Evolutionary conservation across 2,888 invertebrate species (phyloP).

Genomic region (Allygus modestus): DNA sequence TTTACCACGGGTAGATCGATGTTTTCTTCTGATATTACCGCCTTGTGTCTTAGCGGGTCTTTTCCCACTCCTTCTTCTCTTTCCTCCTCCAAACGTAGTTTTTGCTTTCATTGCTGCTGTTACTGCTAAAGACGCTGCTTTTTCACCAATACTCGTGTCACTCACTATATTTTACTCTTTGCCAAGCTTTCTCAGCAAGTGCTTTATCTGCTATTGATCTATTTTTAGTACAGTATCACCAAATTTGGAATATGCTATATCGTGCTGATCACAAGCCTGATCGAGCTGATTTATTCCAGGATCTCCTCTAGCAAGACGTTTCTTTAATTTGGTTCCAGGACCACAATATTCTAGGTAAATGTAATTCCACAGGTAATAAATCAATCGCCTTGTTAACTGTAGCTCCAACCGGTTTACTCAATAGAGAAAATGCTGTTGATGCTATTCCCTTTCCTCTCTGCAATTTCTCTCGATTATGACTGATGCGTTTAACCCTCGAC

Average conservation of each 20-base stretch:
- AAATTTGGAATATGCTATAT: conserved; percentile 63
- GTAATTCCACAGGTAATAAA: conserved; percentile 60
- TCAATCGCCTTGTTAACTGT: conserved; percentile 54
- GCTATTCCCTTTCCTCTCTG: conserved; percentile 8
- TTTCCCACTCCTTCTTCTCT: not conserved
- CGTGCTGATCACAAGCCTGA: conserved; percentile 66
- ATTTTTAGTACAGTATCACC: not conserved
- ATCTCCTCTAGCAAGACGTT: conserved; percentile 57
- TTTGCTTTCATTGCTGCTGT: conserved; percentile 72
- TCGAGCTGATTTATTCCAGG: conserved; percentile 65
- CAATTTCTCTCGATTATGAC: not conserved
- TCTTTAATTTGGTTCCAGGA: conserved; percentile 63
- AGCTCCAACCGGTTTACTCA: conserved; percentile 3
- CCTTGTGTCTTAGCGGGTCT: not conserved
- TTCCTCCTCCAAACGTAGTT: conserved; percentile 67
- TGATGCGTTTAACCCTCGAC: not conserved
- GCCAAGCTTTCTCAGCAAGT: conserved; percentile 71
- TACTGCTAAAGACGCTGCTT: conserved; percentile 71
- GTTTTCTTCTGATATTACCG: not conserved
- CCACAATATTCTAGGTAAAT: conserved; percentile 67
- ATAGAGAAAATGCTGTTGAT: not conserved
- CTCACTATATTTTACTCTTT: conserved; percentile 71
- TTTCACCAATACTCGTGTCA: conserved; percentile 72
- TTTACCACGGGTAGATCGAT: not conserved
- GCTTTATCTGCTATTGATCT: conserved; percentile 71